Percentiles rank a stretch among this genome's conserved stretches.
Conservation (phyloP, 2,797 vertebrate genomes). For the Sciurus vulgaris region DNA sequence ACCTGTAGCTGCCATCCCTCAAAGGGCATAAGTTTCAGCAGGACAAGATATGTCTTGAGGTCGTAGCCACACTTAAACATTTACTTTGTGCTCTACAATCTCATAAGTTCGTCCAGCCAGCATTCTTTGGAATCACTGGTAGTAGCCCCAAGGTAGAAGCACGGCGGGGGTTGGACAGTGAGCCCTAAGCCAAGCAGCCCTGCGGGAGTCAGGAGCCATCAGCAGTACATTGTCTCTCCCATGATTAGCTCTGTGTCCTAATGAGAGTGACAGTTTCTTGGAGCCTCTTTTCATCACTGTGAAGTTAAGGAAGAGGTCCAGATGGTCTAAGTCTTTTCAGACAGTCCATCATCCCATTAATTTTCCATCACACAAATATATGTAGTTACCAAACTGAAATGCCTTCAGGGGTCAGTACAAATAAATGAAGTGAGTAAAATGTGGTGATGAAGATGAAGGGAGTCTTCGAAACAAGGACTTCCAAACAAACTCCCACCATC, state of each 20-base stretch:
- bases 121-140: neutral
- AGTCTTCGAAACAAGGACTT: neutral
- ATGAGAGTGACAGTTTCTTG: neutral
- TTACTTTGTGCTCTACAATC: neutral
- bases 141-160: neutral
- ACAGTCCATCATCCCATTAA: neutral
- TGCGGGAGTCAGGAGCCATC: neutral
- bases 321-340: neutral
- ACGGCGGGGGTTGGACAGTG: neutral
- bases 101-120: neutral
- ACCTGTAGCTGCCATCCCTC: constrained; percentile 44
- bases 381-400: neutral
- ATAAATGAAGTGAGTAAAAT: neutral
- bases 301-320: neutral
- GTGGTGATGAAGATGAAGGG: neutral
- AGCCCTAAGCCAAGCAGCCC: neutral
- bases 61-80: constrained; percentile 54
- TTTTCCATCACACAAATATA: neutral
- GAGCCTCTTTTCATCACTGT: neutral
- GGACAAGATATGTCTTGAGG: constrained; percentile 46
- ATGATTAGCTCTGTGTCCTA: neutral
- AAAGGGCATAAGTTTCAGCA: constrained; percentile 58
- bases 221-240: neutral
- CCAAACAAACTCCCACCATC: neutral
- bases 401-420: neutral